Base-by-base conservation (phyloP, 2,888 invertebrate genomes). In the Pachydiplax longipennis region DNA sequence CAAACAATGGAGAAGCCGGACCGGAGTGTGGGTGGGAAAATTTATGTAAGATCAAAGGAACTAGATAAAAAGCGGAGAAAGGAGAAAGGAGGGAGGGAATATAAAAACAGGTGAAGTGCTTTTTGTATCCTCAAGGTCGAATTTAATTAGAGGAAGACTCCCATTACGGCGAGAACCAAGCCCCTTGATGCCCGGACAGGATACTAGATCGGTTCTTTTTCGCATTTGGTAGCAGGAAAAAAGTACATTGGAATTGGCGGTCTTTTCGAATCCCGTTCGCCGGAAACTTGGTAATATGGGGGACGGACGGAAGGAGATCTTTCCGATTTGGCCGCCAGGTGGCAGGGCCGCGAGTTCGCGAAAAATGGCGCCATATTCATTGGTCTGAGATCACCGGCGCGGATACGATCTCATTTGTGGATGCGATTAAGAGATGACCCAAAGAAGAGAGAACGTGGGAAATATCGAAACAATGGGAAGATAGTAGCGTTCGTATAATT, bases 21-120 rank as follows among this genome's bases (percentile, higher is more conserved):
- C 18, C 5, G 81, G 81, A 81, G 81, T 44, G 48, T 44, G 37
- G 61, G 87, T 65, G 87, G 65, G 87, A 31, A 65, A 87, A 87
- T 87, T 87, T 87, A 87, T 87, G 87, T 87, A 87, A 87, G 87
- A 87, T 87, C n/a, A n/a, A n/a, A 61, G 87, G 65, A 35, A 65
- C 61, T 12, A 18, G 87, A 87, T 87, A 87, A 87, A 61, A 40
- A 61, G n/a, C 37, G 83, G 58, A 58, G 35, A 22, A 37, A 87
- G 61, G 61, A 22, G 22, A 31, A 53, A 22, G 61, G 82, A 82
- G 31, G 53, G 58, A 37, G 58, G 61, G 37, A 61, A 31, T 61
- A 87, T 87, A 65, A 87, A 83, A 87, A 87, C 61, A 87, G 87
- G 87, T 87, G 87, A 35, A 37, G 87, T 37, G 61, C 87, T 87